Base-by-base conservation (phyloP, 2,797 vertebrate species). In the Rhodeus uyekii region DNA sequence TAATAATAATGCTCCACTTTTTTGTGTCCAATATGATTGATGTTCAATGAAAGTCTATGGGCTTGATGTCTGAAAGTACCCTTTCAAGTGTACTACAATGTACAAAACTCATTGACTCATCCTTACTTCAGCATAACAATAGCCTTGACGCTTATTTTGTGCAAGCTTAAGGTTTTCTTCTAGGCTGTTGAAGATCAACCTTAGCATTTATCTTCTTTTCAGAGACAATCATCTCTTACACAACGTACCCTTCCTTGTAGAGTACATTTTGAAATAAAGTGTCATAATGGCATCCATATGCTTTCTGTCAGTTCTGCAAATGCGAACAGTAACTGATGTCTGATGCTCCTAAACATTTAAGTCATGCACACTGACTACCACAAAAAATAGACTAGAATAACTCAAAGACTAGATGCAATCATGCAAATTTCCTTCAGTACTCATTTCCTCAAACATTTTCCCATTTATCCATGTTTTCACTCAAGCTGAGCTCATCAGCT, bases 351-450 rank as follows among this genome's bases (percentile, higher is more conserved):
- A 87, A 90, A 83, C 27, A 87, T 83, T 83, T 89, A 86, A 85
- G 88, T 90, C 86, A 87, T 91, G 87, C 85, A 89, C 89, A 90
- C 88, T 63, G 87, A 88, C 90, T 94, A 91, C 94, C 91, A 93
- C 87, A 89, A 90, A 86, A n/a, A 60, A 83, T 83, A 53, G 87
- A 91, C 88, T 90, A 90, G 92, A 93, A 94, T 93, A 92, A 92
- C 88, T 94, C 92, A 93, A 90, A 91, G 93, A 92, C 38, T 92
- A 90, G 83, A 83, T 87, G 90, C 91, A 93, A 94, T 94, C 91
- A 93, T 94, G 92, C 90, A 94, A 92, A 94, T 94, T 83, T 84
- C 48, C 88, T 58, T 78, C 89, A 82, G 8, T 89, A 81, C 87
- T 94, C 89, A 91, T 89, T 76, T 90, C 90, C 87, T 79, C 61